Evolutionary conservation across 2,113 vertebrate genomes (phyloP).

Genomic region (Sinocyclocheilus rhinocerous): DNA sequence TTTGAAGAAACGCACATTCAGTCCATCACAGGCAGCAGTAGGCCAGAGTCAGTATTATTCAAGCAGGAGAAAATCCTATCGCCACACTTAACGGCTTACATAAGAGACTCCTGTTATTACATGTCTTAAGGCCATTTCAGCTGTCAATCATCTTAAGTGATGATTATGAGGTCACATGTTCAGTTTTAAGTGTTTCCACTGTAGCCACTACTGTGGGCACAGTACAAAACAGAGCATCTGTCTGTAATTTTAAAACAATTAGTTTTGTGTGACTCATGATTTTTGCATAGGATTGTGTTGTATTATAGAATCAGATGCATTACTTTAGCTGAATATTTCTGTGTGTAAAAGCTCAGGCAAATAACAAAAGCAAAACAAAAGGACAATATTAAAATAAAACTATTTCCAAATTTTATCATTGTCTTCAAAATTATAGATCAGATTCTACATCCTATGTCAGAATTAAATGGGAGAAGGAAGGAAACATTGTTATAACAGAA

Average conservation of each 20-base stretch:
- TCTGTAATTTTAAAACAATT: background rate
- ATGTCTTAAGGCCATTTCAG: background rate
- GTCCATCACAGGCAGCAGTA: background rate
- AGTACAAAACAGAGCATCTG: background rate
- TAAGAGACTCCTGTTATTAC: background rate
- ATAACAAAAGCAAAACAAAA: no score
- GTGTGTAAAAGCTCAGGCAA: no score
- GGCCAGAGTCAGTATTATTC: background rate
- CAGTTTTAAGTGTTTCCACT: background rate
- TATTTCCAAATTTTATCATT: no score
- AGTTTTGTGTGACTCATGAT: background rate
- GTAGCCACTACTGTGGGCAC: background rate
- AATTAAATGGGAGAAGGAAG: no score
- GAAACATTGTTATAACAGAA: no score
- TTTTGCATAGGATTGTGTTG: background rate
- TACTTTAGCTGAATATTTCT: no score
- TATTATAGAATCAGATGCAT: background rate
- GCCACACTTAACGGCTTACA: background rate
- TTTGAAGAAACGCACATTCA: background rate
- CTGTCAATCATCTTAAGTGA: conserved; percentile 5
- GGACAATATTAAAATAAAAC: no score
- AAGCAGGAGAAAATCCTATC: background rate
- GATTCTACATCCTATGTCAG: no score
- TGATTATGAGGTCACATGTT: conserved; percentile 29
- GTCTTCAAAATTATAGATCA: no score